A percentile compares a stretch with the other conserved stretches of the same genome.
Evolutionary conservation across 2,888 invertebrate genomes (phyloP).

Genomic region (Scaptomyza tumidula): DNA sequence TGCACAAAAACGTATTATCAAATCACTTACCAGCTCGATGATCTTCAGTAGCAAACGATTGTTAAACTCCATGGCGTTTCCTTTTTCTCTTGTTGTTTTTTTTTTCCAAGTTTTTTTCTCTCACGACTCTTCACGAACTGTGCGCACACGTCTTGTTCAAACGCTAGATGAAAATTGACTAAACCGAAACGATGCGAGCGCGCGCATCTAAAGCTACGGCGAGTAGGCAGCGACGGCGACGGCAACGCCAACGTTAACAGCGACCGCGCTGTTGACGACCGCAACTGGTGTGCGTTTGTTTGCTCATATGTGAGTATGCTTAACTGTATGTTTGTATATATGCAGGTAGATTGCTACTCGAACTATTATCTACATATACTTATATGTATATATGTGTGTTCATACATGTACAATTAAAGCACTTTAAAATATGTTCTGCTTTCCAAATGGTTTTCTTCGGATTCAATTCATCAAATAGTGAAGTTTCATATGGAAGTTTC

Average conservation of each 20-base stretch:
- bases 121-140: constrained; percentile 14
- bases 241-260: constrained; percentile 2
- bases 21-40: constrained; percentile 82
- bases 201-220: constrained; percentile 48
- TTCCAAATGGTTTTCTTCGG: neutral
- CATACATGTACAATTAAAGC: neutral
- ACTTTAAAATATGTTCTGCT: neutral
- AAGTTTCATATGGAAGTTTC: too few relatives aligned
- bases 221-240: constrained; percentile 22
- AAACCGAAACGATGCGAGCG: constrained; percentile 30
- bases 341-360: neutral
- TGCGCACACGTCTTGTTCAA: constrained; percentile 47
- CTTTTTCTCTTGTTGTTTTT: neutral
- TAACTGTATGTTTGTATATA: constrained; percentile 1
- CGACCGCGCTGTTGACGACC: constrained; percentile 4
- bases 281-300: constrained; percentile 25
- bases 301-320: neutral
- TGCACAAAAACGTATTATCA: constrained; percentile 11
- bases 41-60: constrained; percentile 83
- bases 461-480: too few relatives aligned
- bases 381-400: neutral
- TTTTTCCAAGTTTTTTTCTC: constrained; percentile 12
- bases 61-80: constrained; percentile 80
- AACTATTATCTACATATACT: constrained; percentile 2
- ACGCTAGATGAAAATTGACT: constrained; percentile 56